Evolutionary conservation across 1,140 invertebrate species (phyloP), one percentile per base, ranked within the genome.

Genomic region (Pinna nobilis): DNA sequence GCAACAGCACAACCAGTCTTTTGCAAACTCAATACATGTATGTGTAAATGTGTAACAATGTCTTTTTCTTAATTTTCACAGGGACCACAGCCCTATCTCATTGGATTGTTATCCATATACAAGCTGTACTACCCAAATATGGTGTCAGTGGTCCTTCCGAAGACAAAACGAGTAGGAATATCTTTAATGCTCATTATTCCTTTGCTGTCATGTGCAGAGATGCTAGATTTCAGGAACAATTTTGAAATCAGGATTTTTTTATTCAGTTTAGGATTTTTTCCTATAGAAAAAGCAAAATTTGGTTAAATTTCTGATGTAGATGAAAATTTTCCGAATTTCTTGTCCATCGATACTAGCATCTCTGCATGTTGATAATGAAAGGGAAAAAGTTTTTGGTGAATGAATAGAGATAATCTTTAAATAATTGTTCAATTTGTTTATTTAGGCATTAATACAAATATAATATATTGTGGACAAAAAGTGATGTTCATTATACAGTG

Each of bases 91-190:
- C 71, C 84, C 20, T 84, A 78, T 67, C 41, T 86, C 3, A 74
- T 76, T 28, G 84, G 84, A 28, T 64, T 86, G 18, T 67, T 86
- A 61, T 82, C 79, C 3, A 81, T 84, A 30, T 86, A 86, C 70
- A 81, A 84, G 57, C 55, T 84, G 9, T 86, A 81, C 68, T 82
- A 79, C 49, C 84, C 84, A 18, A 81, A 81, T 61, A 66, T 86
- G 49, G 80, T 86, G 18, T 69, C 82, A 18, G 72, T 83, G 39
- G 79, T 76, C 18, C 67, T 80, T 41, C 77, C 76, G 5, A 70
- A 74, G 37, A 76, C 74, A 30, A 76, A 77, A 60, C 78, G 74
- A 70, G 81, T 74, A 39, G 33, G 33, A 32, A 49, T 53, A 57
- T 18, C 6, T 7, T 50, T n/a, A 50, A 23, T 18, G 15, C 23